Evolutionary conservation across 53 echinoderm and acorn worm genomes (phyloP), one percentile per base, ranked within the genome.

Genomic region (Echinarachnius parma): DNA sequence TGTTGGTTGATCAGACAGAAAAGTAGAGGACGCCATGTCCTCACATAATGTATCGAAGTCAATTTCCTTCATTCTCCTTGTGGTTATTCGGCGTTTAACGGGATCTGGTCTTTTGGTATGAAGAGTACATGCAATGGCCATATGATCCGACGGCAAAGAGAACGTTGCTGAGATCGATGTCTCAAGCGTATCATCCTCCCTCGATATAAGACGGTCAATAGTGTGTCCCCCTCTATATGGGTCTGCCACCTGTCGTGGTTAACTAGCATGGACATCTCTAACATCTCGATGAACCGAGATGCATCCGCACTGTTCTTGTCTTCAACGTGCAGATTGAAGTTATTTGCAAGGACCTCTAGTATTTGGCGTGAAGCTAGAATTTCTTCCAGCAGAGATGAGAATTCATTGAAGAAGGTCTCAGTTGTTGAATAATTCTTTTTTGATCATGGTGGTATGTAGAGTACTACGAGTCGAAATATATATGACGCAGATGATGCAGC

Each of bases 1-100:
- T 21, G 26, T 21, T 5, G 46, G 3, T 24, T 14, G 64, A 13
- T 49, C 50, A 49, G 11, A 4, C 7, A 39, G 7, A 39, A 39
- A 13, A 9, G 13, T 20, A 2, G 62, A 61, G 37, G 62, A 61
- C 34, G 62, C 23, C 34, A 61, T 61, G 62, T 61, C 62, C 22
- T 31, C 13, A 35, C 62, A 35, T 10, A 61, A 61, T 22, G 22
- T 61, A 37, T 61, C 62, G 18, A 61, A 21, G 15, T 34, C 19
- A 30, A 61, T 34, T 34, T 61, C 62, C 33, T 61, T 61, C 62
- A 61, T 13, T 36, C 22, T 61, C 37, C 62, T 61, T 4, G 62
- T 37, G 21, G 37, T 36, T 7, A 61, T 61, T 34, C 36, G 62
- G 2, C 36, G 31, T 7, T 61, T 61, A 18, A 61, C 37, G 34